Evolutionary conservation across 2,888 invertebrate genomes (phyloP).

Genomic region (Willowsia nigromaculata): DNA sequence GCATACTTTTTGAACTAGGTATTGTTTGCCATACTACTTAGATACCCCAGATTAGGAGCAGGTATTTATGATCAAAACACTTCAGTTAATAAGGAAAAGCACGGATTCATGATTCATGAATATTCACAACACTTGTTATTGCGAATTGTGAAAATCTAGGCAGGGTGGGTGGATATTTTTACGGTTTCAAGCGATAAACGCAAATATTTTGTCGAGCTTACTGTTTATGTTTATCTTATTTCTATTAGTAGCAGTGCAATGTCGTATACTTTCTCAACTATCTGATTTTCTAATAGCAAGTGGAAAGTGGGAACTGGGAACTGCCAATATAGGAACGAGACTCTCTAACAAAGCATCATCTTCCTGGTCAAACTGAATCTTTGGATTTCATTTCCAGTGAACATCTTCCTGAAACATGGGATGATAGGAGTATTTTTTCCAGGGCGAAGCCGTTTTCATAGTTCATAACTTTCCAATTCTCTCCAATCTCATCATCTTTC

Average conservation of each 20-base stretch:
- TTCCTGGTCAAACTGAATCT: neutral
- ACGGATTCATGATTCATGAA: neutral
- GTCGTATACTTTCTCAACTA: too few species aligned
- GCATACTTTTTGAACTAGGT: too few species aligned
- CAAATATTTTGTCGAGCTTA: too few species aligned
- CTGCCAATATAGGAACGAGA: too few species aligned
- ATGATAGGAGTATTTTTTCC: neutral
- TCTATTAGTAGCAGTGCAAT: too few species aligned
- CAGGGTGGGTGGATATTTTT: too few species aligned
- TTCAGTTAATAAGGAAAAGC: neutral
- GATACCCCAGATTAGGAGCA: too few species aligned
- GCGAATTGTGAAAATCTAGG: too few species aligned
- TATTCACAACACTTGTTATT: neutral
- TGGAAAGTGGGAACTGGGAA: neutral
- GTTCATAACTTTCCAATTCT: slow-evolving; percentile 57
- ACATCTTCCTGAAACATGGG: neutral
- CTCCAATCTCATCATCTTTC: slow-evolving; percentile 63
- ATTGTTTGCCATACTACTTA: too few species aligned
- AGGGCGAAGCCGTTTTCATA: slow-evolving; percentile 39
- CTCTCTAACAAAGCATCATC: neutral
- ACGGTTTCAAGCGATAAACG: too few species aligned
- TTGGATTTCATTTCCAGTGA: neutral
- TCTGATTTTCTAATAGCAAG: neutral
- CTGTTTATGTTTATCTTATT: too few species aligned
- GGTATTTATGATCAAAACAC: neutral